Evolutionary conservation across 1,140 invertebrate genomes (phyloP), one percentile per base, ranked within the genome.

Genomic region (Sinonovacula constricta): DNA sequence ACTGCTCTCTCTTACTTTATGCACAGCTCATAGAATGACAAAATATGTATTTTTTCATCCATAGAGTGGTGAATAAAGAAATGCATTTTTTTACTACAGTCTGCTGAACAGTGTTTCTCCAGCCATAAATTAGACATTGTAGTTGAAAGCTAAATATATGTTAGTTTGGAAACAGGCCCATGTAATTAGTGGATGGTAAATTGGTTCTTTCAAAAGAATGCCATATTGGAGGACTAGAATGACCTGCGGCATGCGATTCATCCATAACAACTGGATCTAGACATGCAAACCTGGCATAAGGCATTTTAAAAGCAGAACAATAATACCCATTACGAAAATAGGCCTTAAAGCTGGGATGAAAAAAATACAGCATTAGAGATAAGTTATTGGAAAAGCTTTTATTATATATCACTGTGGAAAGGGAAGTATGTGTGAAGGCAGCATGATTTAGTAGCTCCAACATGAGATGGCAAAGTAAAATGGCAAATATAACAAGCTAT

Each of bases 321-420:
- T 74, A 62, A 63, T 45, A 34, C 33, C 33, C 36, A 74, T 28
- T 45, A 63, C 57, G 70, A 59, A 74, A 74, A 74, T 74, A 74
- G 56, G 59, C 39, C 36, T 63, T 24, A 74, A 60, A 56, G 51
- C 31, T 74, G 62, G 57, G 33, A 62, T 56, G 63, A 49, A n/a
- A n/a, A 62, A 74, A 62, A 28, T 49, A 53, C 54, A 56, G 39
- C 57, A 74, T 74, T 74, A 74, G 30, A 33, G 39, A 56, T 24
- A n/a, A 54, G 26, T 53, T 67, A 67, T 67, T 7, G 7, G 39
- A 45, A 45, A 45, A 45, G 7, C 18, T 7, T 45, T 18, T 45
- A 45, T 45, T n/a, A n/a, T n/a, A n/a, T n/a, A n/a, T n/a, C n/a
- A n/a, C n/a, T n/a, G n/a, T n/a, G n/a, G n/a, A n/a, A n/a, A n/a